Evolutionary conservation across 2,797 vertebrate genomes (phyloP).

Genomic region (Rhincodon typus): DNA sequence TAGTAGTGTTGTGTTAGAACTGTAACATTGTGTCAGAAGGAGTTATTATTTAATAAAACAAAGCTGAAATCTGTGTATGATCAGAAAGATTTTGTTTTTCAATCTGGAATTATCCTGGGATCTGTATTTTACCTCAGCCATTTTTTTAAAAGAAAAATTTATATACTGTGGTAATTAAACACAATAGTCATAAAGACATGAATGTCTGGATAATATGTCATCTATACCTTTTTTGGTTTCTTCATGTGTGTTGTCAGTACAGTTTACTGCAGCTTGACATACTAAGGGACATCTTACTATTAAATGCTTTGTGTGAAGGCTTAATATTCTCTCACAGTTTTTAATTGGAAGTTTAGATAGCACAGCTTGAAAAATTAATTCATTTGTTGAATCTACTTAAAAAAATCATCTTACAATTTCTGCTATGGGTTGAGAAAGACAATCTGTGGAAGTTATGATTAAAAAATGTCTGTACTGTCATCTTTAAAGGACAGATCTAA

Average conservation of each 20-base stretch:
- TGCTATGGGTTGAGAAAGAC: conserved; percentile 69
- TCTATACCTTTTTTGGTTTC: conserved; percentile 17
- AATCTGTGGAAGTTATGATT: conserved; percentile 91
- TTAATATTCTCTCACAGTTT: conserved; percentile 14
- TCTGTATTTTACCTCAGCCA: neutral
- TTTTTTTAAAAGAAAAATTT: neutral
- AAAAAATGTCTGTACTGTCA: conserved; percentile 85
- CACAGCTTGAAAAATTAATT: conserved; percentile 24
- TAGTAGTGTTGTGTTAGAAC: conserved; percentile 1
- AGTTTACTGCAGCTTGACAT: conserved; percentile 7
- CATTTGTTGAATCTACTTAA: conserved; percentile 20
- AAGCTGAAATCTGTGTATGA: neutral
- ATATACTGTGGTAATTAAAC: neutral
- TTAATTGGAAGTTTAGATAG: conserved; percentile 33
- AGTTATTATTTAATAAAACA: conserved; percentile 32
- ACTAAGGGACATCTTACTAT: neutral
- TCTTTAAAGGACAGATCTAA: conserved; percentile 85
- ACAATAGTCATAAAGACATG: neutral
- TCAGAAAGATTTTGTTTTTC: conserved; percentile 8
- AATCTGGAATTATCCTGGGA: neutral
- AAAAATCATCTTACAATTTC: neutral
- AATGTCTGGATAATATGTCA: conserved; percentile 1
- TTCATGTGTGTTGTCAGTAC: conserved; percentile 11
- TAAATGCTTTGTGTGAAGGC: conserved; percentile 28
- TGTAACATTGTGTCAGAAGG: neutral